These are phyloP conservation scores for Champsocephalus gunnari DNA, from an alignment of 2,797 vertebrate genomes.

Conservation along the genomic window DNA sequence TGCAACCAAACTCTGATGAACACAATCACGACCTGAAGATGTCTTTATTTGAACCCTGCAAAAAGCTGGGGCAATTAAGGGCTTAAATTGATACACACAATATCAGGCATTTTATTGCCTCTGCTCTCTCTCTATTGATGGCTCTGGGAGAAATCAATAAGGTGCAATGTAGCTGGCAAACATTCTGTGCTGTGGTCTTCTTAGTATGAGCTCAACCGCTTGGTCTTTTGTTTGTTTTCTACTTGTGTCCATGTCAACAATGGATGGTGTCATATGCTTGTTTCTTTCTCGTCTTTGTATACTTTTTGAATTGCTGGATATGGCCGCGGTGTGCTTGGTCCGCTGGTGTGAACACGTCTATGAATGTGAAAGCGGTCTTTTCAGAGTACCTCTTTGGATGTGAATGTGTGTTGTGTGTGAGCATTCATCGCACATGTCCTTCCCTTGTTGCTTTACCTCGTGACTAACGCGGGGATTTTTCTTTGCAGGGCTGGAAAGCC, in stretches of 20 bases:
- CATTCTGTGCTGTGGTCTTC: conserved; percentile 82
- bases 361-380: conserved; percentile 24
- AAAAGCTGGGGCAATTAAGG: background rate
- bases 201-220: conserved; percentile 19
- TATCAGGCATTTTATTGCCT: background rate
- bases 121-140: conserved; percentile 76
- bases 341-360: background rate
- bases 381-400: background rate
- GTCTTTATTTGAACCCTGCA: background rate
- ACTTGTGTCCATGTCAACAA: conserved; percentile 26
- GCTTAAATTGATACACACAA: background rate
- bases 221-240: conserved; percentile 18
- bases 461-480: conserved; percentile 29
- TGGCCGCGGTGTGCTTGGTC: conserved; percentile 21
- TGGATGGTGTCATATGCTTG: conserved; percentile 39
- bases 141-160: conserved; percentile 48
- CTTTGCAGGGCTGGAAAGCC: conserved; percentile 84
- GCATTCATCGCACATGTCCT: conserved; percentile 41
- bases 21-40: no score
- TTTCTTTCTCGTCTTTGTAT: conserved; percentile 30
- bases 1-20: background rate
- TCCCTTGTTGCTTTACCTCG: conserved; percentile 33
- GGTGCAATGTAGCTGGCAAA: conserved; percentile 96
- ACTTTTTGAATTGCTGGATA: conserved; percentile 22
- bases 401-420: conserved; percentile 11